phyloP scores from a whole-genome alignment of 2,113 vertebrate species.

The Tinamus guttatus region DNA sequence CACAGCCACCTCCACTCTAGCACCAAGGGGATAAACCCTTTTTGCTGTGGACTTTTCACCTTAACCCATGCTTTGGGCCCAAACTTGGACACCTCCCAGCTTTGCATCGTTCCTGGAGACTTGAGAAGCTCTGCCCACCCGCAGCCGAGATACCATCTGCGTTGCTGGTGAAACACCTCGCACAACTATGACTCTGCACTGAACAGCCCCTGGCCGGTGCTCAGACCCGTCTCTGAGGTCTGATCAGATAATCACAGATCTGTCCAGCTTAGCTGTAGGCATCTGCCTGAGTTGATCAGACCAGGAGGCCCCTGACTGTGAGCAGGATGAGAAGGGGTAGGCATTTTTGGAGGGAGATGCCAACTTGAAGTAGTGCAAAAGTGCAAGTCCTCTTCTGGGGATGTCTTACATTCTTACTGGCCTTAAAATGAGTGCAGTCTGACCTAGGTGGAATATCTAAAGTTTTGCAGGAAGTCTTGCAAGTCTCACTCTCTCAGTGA shows the following conservation, averaged over 20 bases:
- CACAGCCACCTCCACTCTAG: too few relatives aligned
- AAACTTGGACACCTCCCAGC: not conserved
- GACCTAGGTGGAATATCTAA: not conserved
- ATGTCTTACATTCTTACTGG: not conserved
- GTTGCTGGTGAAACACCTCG: not conserved
- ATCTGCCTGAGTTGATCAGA: not conserved
- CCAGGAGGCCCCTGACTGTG: not conserved
- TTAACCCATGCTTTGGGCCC: not conserved
- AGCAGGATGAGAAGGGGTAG: not conserved
- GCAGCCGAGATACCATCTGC: not conserved
- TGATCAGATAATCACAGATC: not conserved
- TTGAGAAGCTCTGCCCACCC: not conserved
- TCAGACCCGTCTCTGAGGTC: not conserved
- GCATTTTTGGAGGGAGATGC: not conserved
- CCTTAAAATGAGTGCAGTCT: not conserved
- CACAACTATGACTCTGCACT: accelerated
- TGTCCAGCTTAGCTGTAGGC: not conserved
- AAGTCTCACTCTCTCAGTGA: too few relatives aligned
- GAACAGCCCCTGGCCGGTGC: not conserved
- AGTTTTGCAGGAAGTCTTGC: not conserved
- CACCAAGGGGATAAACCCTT: too few relatives aligned
- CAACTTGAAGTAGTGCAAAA: not conserved
- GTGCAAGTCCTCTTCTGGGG: not conserved
- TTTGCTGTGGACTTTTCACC: too few relatives aligned
- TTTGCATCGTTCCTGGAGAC: not conserved